Evolutionary conservation across 2,113 vertebrate genomes (phyloP), one percentile per base, ranked within the genome.

Genomic region (Leuciscus idus): DNA sequence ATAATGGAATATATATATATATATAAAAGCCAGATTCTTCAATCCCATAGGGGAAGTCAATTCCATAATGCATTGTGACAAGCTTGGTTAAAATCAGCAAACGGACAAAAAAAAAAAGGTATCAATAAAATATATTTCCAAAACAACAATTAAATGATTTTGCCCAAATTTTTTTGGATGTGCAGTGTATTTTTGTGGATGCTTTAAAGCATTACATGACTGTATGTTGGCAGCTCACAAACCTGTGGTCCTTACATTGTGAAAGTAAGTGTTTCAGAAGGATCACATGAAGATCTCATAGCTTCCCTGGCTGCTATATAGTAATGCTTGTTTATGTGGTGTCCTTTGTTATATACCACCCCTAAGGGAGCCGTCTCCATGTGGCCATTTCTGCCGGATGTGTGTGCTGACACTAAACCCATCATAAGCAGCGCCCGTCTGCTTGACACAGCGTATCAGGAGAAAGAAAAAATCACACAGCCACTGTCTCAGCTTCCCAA

Each of bases 391-490:
- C 59, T 64, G 19, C 82, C 75, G 39, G 48, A 86, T 77, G 26
- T 85, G 62, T 23, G 52, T 33, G 33, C 36, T 39, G 50, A 80
- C 57, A 81, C 39, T 81, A 77, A 76, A 87, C 46, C 73, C 30
- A 21, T 77, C 62, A 70, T 33, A 82, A 82, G 61, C 80, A 70
- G 62, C 19, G 48, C 43, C 76, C 77, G 87, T 84, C 85, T 87
- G 85, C 89, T 92, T 88, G 90, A 93, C 88, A 89, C 91, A 92
- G 92, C 92, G 90, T 84, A 88, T 90, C 86, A 85, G 66, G 83
- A 84, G 89, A 87, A 81, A 75, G 81, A 61, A 59, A 73, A 73
- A 64, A 30, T 19, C 50, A 30, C 74, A 61, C 84, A 33, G 33
- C 84, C 79, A 81, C 85, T 79, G 91, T 92, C 90, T 92, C 90